These are phyloP conservation scores for Athalia circularis DNA, from an alignment of 2,888 invertebrate genomes.

Conservation along the genomic window DNA sequence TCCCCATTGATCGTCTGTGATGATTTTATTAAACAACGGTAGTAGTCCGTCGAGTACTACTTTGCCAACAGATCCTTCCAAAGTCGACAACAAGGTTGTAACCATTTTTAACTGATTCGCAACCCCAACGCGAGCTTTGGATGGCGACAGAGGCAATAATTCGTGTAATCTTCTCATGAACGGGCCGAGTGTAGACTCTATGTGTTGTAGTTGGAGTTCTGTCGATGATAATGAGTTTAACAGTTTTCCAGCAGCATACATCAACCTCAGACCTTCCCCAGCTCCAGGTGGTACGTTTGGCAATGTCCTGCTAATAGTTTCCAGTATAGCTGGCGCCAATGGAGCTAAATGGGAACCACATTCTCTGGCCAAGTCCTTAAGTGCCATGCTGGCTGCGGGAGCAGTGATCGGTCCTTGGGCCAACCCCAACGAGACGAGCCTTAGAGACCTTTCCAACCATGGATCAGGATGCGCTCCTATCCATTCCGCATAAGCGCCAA, in stretches of 20 bases:
- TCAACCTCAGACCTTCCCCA: slow-evolving; percentile 83
- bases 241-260: slow-evolving; percentile 86
- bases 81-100: slow-evolving; percentile 79
- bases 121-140: slow-evolving; percentile 70
- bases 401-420: slow-evolving; percentile 80
- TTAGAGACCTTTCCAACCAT: slow-evolving; percentile 81
- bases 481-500: slow-evolving; percentile 92
- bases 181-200: slow-evolving; percentile 83
- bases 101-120: slow-evolving; percentile 82
- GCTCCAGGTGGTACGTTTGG: slow-evolving; percentile 78
- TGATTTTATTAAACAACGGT: slow-evolving; percentile 79
- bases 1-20: slow-evolving; percentile 78
- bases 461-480: slow-evolving; percentile 82
- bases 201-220: slow-evolving; percentile 80
- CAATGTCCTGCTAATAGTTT: slow-evolving; percentile 78
- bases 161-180: slow-evolving; percentile 79
- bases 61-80: slow-evolving; percentile 76
- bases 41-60: slow-evolving; percentile 71
- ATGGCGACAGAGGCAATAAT: slow-evolving; percentile 66
- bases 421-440: slow-evolving; percentile 82
- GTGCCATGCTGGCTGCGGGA: slow-evolving; percentile 89
- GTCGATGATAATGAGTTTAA: slow-evolving; percentile 80
- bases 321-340: slow-evolving; percentile 85
- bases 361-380: slow-evolving; percentile 91
- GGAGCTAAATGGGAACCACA: slow-evolving; percentile 85